Percentiles rank a stretch among this genome's conserved stretches.
phyloP scores from a whole-genome alignment of 2,113 vertebrate genomes.

The Ahaetulla prasina region DNA sequence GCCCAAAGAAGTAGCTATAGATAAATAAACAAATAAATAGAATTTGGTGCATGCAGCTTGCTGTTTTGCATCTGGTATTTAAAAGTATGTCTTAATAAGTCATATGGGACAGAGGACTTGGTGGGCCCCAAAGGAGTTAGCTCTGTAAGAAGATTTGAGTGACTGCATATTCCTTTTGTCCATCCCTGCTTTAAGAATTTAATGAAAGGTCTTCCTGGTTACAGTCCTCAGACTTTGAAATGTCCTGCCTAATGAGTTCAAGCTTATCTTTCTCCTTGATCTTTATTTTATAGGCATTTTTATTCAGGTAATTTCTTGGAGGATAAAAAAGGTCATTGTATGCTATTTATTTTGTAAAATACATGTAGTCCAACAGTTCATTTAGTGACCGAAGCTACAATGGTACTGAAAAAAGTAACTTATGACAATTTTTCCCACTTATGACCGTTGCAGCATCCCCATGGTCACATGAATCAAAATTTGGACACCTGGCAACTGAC shows the following conservation, averaged over 20 bases:
- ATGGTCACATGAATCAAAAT: neutral
- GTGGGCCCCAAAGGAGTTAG: neutral
- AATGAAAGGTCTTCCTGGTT: neutral
- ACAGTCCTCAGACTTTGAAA: neutral
- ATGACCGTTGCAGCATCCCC: neutral
- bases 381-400: neutral
- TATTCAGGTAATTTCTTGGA: neutral
- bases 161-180: neutral
- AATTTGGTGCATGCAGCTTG: neutral
- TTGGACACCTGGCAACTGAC: neutral
- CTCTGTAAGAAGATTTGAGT: neutral
- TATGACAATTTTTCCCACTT: neutral
- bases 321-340: neutral
- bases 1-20: neutral
- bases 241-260: neutral
- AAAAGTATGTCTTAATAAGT: neutral
- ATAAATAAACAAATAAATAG: neutral
- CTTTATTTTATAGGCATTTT: neutral
- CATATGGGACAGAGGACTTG: neutral
- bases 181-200: neutral
- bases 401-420: neutral
- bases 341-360: neutral
- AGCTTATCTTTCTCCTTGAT: neutral
- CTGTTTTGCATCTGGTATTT: neutral
- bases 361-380: neutral